Evolutionary conservation across 2,113 vertebrate genomes (phyloP), one percentile per base, ranked within the genome.

Genomic region (Odocoileus virginianus): DNA sequence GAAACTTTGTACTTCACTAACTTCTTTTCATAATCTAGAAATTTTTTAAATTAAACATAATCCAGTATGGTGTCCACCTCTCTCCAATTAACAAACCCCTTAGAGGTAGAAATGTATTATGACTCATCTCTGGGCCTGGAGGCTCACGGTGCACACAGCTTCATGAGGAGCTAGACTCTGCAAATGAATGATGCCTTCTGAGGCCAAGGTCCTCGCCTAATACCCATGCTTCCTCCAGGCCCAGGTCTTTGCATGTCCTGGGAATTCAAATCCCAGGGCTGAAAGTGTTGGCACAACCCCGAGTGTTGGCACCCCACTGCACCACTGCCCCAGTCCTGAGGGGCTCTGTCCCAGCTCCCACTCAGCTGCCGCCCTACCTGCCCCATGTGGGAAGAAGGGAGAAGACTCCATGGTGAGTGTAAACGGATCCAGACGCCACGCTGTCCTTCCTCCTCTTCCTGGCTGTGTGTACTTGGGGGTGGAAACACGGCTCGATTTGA

Each of bases 401-500:
- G 27, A 30, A 1, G 30, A 25, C 25, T 45, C 57, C 19, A 10
- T 9, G 7, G 40, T 0, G 47, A 45, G 1, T 25, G 55, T 13
- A 40, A 47, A 86, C 5, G 2, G 47, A 36, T 40, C 25, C 33
- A 6, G 36, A 40, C 0, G 2, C 14, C 0, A 14, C 0, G 0
- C 47, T 57, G 50, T 21, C 50, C 40, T 71, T 54, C 57, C 5
- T 33, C 47, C 0, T 1, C 61, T 10, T 45, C 40, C 40, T 12
- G 47, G 81, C 79, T 19, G 2, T 21, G 27, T 1, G 23, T 4
- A 4, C 82, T 47, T 33, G 47, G 33, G 15, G 28, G 25, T 13
- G 12, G 78, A 61, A 45, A 36, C 28, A 1, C 0, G 2, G 4
- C n/a, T n/a, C 3, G 21, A 58, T 10, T 4, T 1, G 40, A 58